Evolutionary conservation across 1,140 invertebrate genomes (phyloP).

Genomic region (Ruditapes philippinarum): DNA sequence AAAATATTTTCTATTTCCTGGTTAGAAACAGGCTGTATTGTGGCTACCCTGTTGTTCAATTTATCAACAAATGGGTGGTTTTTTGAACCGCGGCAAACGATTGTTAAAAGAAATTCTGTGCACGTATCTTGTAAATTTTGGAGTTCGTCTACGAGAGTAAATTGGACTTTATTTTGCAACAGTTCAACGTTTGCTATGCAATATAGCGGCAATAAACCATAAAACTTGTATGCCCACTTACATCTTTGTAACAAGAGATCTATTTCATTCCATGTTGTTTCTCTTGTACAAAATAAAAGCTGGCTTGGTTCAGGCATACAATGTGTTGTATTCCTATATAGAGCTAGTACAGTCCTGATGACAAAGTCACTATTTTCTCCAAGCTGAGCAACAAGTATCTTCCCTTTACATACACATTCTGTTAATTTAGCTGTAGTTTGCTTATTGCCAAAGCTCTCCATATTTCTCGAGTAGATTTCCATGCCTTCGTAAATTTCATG

Average conservation of each 20-base stretch:
- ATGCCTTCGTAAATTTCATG: neutral
- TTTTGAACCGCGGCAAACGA: conserved; percentile 62
- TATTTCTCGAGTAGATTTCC: neutral
- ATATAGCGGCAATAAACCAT: conserved; percentile 28
- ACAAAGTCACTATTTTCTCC: conserved; percentile 63
- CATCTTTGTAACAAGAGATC: conserved; percentile 63
- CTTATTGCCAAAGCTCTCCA: neutral
- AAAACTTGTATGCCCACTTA: neutral
- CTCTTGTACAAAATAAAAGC: conserved; percentile 67
- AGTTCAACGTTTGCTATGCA: conserved; percentile 72
- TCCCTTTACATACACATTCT: conserved; percentile 56
- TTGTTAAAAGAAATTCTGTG: conserved; percentile 33
- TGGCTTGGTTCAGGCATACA: conserved; percentile 68
- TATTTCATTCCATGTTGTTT: conserved; percentile 69
- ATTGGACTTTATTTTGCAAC: conserved; percentile 60
- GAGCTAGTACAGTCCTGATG: conserved; percentile 67
- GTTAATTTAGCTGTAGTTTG: conserved; percentile 13
- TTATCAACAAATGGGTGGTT: conserved; percentile 68
- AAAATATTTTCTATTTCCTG: conserved; percentile 19
- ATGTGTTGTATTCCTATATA: conserved; percentile 69
- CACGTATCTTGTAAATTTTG: neutral
- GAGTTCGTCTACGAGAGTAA: conserved; percentile 58
- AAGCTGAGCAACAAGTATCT: conserved; percentile 51
- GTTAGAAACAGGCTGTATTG: conserved; percentile 45
- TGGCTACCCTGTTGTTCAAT: neutral